Evolutionary conservation across 2,888 invertebrate genomes (phyloP).

Genomic region (Cantharis rustica): DNA sequence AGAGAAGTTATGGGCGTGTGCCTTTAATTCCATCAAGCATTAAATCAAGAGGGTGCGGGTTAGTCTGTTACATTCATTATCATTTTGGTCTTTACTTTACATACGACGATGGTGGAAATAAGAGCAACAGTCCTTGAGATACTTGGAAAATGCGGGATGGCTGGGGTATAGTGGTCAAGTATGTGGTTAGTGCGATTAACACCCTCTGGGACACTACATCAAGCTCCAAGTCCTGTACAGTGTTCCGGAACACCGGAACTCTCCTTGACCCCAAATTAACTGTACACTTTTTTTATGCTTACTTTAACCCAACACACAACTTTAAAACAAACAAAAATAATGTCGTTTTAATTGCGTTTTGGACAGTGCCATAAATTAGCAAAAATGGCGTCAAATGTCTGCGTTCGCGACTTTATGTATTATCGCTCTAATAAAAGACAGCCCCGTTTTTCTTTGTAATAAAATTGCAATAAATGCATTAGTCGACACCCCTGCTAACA

Average conservation of each 20-base stretch:
- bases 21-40: constrained; percentile 1
- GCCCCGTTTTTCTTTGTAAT: constrained; percentile 13
- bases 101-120: constrained; percentile 14
- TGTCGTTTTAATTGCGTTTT: not conserved
- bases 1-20: not conserved
- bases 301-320: not conserved
- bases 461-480: constrained; percentile 38
- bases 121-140: constrained; percentile 13
- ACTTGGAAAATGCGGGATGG: constrained; percentile 11
- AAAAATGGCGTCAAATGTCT: not conserved
- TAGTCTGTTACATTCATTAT: constrained; percentile 13
- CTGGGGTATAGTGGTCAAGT: constrained; percentile 24
- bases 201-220: constrained; percentile 25
- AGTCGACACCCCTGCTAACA: constrained; percentile 36
- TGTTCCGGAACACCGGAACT: constrained; percentile 17
- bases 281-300: not conserved
- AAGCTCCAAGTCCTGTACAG: constrained; percentile 20
- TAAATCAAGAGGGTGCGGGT: constrained; percentile 16
- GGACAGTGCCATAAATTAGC: not conserved
- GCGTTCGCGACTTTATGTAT: not conserved
- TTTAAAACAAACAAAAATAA: not conserved
- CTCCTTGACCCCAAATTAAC: constrained; percentile 16
- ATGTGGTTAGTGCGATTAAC: constrained; percentile 30
- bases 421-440: constrained; percentile 19
- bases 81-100: constrained; percentile 15